Base-by-base conservation (phyloP, 2,797 vertebrate species). In the Pantherophis alleghaniensis region DNA sequence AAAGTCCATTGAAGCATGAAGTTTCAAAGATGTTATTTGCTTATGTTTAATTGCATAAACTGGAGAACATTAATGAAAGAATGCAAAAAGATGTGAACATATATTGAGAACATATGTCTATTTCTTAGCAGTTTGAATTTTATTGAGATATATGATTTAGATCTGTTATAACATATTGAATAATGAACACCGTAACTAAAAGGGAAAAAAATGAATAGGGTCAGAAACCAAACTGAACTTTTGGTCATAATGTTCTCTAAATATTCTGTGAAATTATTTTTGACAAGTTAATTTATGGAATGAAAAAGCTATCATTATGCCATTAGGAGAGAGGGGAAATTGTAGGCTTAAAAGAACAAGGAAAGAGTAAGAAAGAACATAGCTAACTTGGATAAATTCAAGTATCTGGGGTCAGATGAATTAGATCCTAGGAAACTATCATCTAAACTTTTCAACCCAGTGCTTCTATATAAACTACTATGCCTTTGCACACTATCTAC, bases 41-140 rank as follows among this genome's bases (percentile, higher is more conserved):
- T 92, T 92, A 90, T 55, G 28, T 26, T 92, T 90, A 92, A 86
- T 63, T 86, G 28, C 22, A 83, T 47, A 32, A 86, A 42, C 4
- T 87, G 47, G 47, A 92, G 51, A 66, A 86, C 7, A 10, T 83
- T 90, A 86, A 16, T 86, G 74, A 66, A 16, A 66, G 51, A 63
- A 90, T 87, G 32, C 16, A 87, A 53, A n/a, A 24, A 90, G 14
- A 63, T 55, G 61, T 86, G 55, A 86, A 90, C 37, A 66, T 32
- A 87, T 63, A 90, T 57, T 42, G 59, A 86, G 32, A 90, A 66
- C 57, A n/a, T 66, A 61, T 90, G 24, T 26, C 87, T 87, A 87
- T 90, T 90, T 51, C 32, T 88, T 42, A 59, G 5, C 47, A 42
- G 4, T 56, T 86, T 90, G 53, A 32, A 87, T 57, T 18, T 55